Base-by-base conservation (phyloP, 2,797 vertebrate species). In the Thalassophryne amazonica region DNA sequence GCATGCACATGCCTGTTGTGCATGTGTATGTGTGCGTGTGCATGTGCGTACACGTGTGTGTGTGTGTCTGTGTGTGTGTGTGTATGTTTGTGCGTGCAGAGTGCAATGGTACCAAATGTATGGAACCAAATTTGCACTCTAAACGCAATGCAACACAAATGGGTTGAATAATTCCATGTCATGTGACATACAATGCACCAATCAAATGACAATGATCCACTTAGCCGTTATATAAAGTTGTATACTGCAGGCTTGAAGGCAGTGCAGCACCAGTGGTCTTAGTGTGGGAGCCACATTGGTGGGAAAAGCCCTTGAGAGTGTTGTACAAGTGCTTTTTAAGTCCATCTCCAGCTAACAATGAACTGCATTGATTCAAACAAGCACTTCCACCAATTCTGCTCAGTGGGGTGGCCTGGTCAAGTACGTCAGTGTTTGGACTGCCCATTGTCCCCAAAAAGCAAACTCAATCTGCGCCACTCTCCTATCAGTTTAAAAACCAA, bases 391-490 rank as follows among this genome's bases (percentile, higher is more conserved):
- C 42, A 24, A 72, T 61, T 42, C 50, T 68, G 46, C 64, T 55
- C 49, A 43, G 58, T 30, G 48, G 49, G 38, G 68, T 49, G 34
- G 78, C 71, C 73, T 73, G 82, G 76, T 88, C 81, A 86, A 90
- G 86, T 87, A 60, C 60, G 33, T 78, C 78, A 67, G 56, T 85
- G 81, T 87, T 90, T 86, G 81, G 73, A 79, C 76, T 70, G 78
- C 53, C 54, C 29, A 55, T 86, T 85, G 67, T 85, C 59, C 45
- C 70, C 47, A 34, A 80, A 84, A 76, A 77, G 72, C 66, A 60
- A 83, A 81, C 82, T 60, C 59, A 84, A 52, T 58, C 52, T 39
- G 54, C 36, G 48, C 48, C 48, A 23, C 60, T 81, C 69, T 72
- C 25, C 41, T 40, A 59, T 35, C 58, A 51, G 42, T 72, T 61